A percentile compares a stretch with the other conserved stretches of the same genome.
phyloP scores from a whole-genome alignment of 1,140 invertebrate genomes.

The Myzus persicae region DNA sequence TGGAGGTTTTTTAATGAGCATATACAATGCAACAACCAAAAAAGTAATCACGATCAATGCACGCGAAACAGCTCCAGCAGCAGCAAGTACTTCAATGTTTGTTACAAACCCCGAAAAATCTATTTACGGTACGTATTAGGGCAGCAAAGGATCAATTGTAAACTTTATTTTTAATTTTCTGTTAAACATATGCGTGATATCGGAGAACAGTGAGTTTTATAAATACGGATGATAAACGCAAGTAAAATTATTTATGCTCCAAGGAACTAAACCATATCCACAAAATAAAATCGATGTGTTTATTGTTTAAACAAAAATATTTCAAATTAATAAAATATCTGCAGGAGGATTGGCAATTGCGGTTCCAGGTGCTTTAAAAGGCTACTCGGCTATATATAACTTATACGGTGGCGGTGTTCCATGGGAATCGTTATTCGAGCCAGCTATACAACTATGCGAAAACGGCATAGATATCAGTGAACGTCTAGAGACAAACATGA shows the following conservation, averaged over 20 bases:
- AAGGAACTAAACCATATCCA: background rate
- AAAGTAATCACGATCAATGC: constrained; percentile 70
- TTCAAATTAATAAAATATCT: background rate
- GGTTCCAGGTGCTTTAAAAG: constrained; percentile 89
- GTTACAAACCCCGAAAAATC: constrained; percentile 66
- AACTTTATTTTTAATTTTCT: background rate
- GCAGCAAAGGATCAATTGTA: rapidly evolving
- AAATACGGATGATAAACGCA: background rate
- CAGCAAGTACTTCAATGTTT: constrained; percentile 72
- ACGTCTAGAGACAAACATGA: constrained; percentile 65
- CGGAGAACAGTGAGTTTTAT: background rate
- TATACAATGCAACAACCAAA: constrained; percentile 71
- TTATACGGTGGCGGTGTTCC: constrained; percentile 75
- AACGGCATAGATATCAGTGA: constrained; percentile 75
- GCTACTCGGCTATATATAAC: constrained; percentile 82
- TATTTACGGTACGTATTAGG: constrained; percentile 65
- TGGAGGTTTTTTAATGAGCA: constrained; percentile 81
- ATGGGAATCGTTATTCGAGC: constrained; percentile 83
- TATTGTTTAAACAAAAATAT: too few species aligned
- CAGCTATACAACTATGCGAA: constrained; percentile 78
- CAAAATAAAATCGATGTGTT: too few species aligned
- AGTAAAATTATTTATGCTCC: background rate
- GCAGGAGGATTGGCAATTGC: constrained; percentile 80
- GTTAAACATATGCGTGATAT: background rate
- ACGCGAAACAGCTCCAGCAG: constrained; percentile 74